phyloP scores from a whole-genome alignment of 2,113 vertebrate genomes.

The Anoura caudifer region DNA sequence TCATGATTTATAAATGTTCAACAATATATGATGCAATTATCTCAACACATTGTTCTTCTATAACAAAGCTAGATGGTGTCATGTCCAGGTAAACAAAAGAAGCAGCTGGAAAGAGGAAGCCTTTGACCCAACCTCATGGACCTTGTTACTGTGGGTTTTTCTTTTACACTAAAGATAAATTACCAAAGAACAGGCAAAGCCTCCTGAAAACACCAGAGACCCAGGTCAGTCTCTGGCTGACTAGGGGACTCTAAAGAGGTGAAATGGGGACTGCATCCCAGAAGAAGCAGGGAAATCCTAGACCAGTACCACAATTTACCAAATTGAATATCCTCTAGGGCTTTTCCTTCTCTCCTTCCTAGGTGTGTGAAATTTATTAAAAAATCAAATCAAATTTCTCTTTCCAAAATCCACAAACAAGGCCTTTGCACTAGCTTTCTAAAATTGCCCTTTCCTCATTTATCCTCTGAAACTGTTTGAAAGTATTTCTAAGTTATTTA shows the following conservation, averaged over 20 bases:
- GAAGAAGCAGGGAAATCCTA: neutral
- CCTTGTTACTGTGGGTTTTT: neutral
- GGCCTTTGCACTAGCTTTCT: neutral
- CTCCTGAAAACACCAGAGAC: neutral
- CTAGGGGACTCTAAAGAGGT: neutral
- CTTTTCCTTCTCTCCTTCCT: neutral
- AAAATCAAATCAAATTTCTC: neutral
- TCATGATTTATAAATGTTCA: neutral
- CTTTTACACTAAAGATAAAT: neutral
- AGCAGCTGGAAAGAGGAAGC: neutral
- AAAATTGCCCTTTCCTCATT: neutral
- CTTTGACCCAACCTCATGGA: neutral
- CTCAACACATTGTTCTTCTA: neutral
- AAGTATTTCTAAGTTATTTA: conserved; percentile 31
- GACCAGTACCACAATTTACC: neutral
- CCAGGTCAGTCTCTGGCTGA: neutral
- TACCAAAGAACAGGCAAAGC: neutral
- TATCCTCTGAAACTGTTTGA: neutral
- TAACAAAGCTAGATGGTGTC: neutral
- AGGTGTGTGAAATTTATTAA: neutral
- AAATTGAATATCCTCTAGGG: neutral
- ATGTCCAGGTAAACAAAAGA: neutral
- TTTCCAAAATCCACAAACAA: neutral
- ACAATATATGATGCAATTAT: neutral
- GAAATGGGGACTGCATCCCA: neutral